phyloP scores from a whole-genome alignment of 2,888 invertebrate genomes.

The Lepidocyrtinus sp. region DNA sequence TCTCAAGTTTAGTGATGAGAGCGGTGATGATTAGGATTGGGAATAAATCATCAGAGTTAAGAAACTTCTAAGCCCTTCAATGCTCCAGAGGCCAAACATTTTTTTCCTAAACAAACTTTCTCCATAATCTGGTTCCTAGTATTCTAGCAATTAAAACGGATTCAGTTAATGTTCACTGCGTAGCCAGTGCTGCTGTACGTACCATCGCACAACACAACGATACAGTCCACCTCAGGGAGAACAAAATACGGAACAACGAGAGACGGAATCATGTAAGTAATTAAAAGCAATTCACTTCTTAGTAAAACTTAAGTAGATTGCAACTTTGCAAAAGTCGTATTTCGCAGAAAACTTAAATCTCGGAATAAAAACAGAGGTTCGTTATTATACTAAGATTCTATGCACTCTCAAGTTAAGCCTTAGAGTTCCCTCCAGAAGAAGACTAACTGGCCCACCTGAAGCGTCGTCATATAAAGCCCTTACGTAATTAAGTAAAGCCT shows the following conservation, averaged over 20 bases:
- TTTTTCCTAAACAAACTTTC: not conserved
- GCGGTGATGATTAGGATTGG: not conserved
- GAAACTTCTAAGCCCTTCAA: slow-evolving; percentile 6
- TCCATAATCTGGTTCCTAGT: slow-evolving; percentile 8
- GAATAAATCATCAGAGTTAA: not conserved
- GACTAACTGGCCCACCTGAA: no score
- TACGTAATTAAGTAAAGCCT: no score
- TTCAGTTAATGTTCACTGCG: slow-evolving; percentile 2
- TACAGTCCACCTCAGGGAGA: not conserved
- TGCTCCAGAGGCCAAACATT: not conserved
- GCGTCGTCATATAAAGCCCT: no score
- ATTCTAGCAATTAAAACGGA: slow-evolving; percentile 13
- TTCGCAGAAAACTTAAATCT: not conserved
- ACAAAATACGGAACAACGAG: not conserved
- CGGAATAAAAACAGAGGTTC: no score
- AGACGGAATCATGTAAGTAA: slow-evolving; percentile 1
- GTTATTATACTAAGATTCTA: no score
- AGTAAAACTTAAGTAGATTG: not conserved
- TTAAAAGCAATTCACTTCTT: slow-evolving; percentile 16
- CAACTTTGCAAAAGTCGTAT: not conserved
- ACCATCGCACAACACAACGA: no score
- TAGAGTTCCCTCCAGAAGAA: no score
- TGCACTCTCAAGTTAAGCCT: no score
- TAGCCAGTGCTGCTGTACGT: not conserved
- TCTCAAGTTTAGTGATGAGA: not conserved